Evolutionary conservation across 2,888 invertebrate species (phyloP).

Genomic region (Drosophila niveifrons): DNA sequence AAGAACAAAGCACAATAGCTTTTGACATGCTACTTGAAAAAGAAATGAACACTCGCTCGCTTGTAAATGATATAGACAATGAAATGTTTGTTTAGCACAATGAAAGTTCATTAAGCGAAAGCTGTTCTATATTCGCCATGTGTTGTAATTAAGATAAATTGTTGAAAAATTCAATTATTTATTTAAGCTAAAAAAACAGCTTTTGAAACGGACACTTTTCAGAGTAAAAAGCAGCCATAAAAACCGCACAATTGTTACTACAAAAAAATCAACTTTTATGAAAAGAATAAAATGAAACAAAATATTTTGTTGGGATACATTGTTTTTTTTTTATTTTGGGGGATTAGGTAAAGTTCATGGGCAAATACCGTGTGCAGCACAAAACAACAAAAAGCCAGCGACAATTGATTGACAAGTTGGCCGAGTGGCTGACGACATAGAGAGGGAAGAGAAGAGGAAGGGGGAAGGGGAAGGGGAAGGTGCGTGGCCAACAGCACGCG

Average conservation of each 20-base stretch:
- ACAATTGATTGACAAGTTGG: conserved; percentile 78
- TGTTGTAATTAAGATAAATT: neutral
- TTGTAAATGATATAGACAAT: neutral
- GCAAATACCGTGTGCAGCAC: conserved; percentile 46
- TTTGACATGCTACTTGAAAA: neutral
- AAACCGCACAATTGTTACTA: neutral
- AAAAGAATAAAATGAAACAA: neutral
- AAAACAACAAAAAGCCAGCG: conserved; percentile 45
- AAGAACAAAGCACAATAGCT: conserved; percentile 5
- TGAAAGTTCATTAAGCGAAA: neutral
- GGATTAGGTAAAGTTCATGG: conserved; percentile 66
- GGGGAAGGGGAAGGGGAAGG: neutral
- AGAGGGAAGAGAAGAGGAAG: neutral
- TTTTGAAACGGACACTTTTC: neutral
- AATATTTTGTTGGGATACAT: conserved; percentile 10
- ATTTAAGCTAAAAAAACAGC: neutral
- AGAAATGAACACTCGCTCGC: neutral
- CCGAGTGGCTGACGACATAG: conserved; percentile 43
- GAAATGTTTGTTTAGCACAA: neutral
- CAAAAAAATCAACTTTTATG: neutral
- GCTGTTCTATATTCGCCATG: neutral
- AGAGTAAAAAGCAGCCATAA: neutral
- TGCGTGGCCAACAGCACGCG: conserved; percentile 58
- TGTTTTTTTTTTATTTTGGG: conserved; percentile 11
- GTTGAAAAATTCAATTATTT: neutral